These are phyloP conservation scores for Danio kyathit DNA, from an alignment of 2,797 vertebrate species.

Conservation along the genomic window DNA sequence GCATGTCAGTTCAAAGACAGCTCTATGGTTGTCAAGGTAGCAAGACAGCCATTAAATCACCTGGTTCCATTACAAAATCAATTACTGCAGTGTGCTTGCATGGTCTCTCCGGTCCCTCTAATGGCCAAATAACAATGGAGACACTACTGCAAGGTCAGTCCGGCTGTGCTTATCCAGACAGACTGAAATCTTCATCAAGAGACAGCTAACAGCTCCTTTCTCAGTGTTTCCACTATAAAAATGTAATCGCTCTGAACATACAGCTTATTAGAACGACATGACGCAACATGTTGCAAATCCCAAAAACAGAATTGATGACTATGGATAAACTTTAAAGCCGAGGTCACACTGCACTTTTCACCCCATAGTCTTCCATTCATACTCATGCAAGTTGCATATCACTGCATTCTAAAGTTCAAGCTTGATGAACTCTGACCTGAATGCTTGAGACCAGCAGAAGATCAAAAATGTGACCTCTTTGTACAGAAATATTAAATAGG, in stretches of 20 bases:
- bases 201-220: conserved; percentile 21
- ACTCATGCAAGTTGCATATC: too few species aligned
- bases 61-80: conserved; percentile 97
- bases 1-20: conserved; percentile 80
- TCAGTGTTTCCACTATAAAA: conserved; percentile 12
- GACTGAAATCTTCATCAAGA: conserved; percentile 38
- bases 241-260: background rate
- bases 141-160: conserved; percentile 81
- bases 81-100: conserved; percentile 87
- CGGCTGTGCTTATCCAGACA: conserved; percentile 47
- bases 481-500: too few species aligned
- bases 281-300: background rate
- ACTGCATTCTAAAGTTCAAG: too few species aligned
- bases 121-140: conserved; percentile 83
- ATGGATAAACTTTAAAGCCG: background rate
- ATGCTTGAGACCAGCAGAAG: too few species aligned
- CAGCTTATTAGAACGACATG: background rate
- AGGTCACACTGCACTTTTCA: too few species aligned
- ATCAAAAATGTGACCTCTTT: too few species aligned
- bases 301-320: background rate
- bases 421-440: too few species aligned
- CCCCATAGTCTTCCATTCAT: too few species aligned
- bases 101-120: conserved; percentile 78
- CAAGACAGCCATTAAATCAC: conserved; percentile 89
- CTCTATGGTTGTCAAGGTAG: conserved; percentile 86